Evolutionary conservation across 2,888 invertebrate genomes (phyloP), one percentile per base, ranked within the genome.

Genomic region (Lasiommata megera): DNA sequence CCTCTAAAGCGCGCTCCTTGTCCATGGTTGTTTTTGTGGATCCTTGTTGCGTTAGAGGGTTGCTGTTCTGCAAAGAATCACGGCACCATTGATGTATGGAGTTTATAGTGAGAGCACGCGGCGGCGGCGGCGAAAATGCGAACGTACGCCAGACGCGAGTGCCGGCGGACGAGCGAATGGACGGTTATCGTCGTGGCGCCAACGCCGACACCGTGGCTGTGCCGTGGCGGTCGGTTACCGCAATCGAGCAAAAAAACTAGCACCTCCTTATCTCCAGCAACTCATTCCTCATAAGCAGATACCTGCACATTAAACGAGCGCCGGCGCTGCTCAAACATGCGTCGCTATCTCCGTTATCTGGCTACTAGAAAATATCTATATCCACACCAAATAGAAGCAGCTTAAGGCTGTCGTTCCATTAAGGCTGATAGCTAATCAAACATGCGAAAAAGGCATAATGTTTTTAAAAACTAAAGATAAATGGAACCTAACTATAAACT

Each of bases 1-100:
- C 93, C 73, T 94, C 93, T 55, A 94, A 74, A 28, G 93, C 93
- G 71, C 88, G 91, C 82, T 93, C 93, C 76, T 93, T 92, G 72
- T 93, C 93, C 93, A 93, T 93, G 75, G 51, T 81, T 66, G 44
- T 3, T 58, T 52, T 41, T 56, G 58, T 58, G 56, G 61, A 65
- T 58, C 66, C 57, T 61, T 62, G 63, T 61, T 63, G 62, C 62
- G 12, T 53, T 40, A 55, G 31, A 8, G 18, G 18, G 53, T 34
- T 8, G 11, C 65, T 67, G 60, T 75, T 78, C 80, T 82, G 81
- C 67, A 77, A 80, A 55, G 68, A 68, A 74, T 36, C 82, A 84
- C 83, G 79, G 73, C 84, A 86, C 83, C 84, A 88, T 86, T 82
- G 81, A 78, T 76, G 72, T 58, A 3, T 31, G 9, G 14, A 51